Evolutionary conservation across 1,140 invertebrate species (phyloP).

Genomic region (Coboldia fuscipes): DNA sequence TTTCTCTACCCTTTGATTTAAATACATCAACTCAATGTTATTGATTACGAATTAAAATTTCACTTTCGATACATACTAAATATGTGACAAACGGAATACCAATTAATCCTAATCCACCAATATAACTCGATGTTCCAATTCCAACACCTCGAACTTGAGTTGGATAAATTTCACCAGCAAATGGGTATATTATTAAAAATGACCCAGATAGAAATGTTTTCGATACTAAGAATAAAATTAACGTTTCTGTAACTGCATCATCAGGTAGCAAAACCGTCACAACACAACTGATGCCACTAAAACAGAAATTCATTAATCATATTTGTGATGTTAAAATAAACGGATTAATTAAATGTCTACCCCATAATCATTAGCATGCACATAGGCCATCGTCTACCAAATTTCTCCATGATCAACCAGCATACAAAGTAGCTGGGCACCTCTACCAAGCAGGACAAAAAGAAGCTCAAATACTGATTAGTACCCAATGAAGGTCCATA

Average conservation of each 20-base stretch:
- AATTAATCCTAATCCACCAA: slow-evolving; percentile 65
- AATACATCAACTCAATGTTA: not conserved
- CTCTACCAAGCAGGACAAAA: slow-evolving; percentile 61
- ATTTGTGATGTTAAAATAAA: no score
- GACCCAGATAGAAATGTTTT: slow-evolving; percentile 80
- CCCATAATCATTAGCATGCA: slow-evolving; percentile 57
- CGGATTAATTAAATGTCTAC: slow-evolving; percentile 8
- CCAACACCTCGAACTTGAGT: slow-evolving; percentile 67
- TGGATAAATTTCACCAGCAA: slow-evolving; percentile 73
- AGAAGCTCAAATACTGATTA: slow-evolving; percentile 69
- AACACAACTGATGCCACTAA: slow-evolving; percentile 56
- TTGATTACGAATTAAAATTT: slow-evolving; percentile 1
- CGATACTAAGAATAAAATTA: slow-evolving; percentile 62
- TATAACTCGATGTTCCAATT: slow-evolving; percentile 73
- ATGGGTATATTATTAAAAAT: slow-evolving; percentile 77
- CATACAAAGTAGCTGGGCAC: slow-evolving; percentile 66
- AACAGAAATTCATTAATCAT: no score
- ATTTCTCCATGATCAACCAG: slow-evolving; percentile 66
- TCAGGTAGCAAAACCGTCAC: slow-evolving; percentile 52
- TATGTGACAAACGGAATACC: slow-evolving; percentile 82
- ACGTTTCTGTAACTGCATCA: slow-evolving; percentile 46
- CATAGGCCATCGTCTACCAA: slow-evolving; percentile 62
- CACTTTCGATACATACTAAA: slow-evolving; percentile 31
- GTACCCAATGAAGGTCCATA: slow-evolving; percentile 66
- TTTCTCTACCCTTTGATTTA: slow-evolving; percentile 49